These are phyloP conservation scores for Amphipoea oculea DNA, from an alignment of 2,888 invertebrate genomes.

Conservation along the genomic window DNA sequence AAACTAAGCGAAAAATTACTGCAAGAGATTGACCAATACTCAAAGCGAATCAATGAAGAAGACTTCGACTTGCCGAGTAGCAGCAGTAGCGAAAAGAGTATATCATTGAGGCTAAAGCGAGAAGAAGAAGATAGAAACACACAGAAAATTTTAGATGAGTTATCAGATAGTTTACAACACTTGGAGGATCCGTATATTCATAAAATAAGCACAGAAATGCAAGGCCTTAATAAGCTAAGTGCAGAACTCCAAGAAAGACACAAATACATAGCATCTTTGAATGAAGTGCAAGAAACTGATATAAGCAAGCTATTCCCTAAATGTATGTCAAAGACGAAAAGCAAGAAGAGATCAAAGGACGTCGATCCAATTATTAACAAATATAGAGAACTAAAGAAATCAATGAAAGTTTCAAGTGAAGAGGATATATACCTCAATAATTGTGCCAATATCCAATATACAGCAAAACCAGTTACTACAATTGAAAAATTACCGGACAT, in stretches of 20 bases:
- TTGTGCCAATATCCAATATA: constrained; percentile 87
- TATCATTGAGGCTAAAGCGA: constrained; percentile 87
- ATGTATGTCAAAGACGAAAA: constrained; percentile 88
- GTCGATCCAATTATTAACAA: constrained; percentile 88
- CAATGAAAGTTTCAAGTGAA: constrained; percentile 86
- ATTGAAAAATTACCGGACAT: constrained; percentile 83
- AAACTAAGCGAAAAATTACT: constrained; percentile 95
- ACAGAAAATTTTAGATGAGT: constrained; percentile 86
- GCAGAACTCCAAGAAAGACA: constrained; percentile 91
- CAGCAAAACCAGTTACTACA: constrained; percentile 76
- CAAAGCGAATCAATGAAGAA: constrained; percentile 88
- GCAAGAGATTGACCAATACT: constrained; percentile 93
- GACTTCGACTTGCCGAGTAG: constrained; percentile 89
- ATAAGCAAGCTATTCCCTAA: constrained; percentile 87
- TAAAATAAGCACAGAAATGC: constrained; percentile 90
- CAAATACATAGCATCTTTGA: constrained; percentile 90
- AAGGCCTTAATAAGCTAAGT: constrained; percentile 90
- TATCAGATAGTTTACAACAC: constrained; percentile 89
- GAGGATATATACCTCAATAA: constrained; percentile 86
- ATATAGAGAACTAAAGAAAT: constrained; percentile 86
- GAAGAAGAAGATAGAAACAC: constrained; percentile 88
- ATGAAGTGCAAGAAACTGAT: constrained; percentile 87
- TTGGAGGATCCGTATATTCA: constrained; percentile 91
- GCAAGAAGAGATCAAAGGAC: constrained; percentile 87
- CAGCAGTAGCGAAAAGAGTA: constrained; percentile 89